Percentiles rank a stretch among this genome's conserved stretches.
Evolutionary conservation across 2,113 vertebrate genomes (phyloP).

Genomic region (Ptyas mucosa): DNA sequence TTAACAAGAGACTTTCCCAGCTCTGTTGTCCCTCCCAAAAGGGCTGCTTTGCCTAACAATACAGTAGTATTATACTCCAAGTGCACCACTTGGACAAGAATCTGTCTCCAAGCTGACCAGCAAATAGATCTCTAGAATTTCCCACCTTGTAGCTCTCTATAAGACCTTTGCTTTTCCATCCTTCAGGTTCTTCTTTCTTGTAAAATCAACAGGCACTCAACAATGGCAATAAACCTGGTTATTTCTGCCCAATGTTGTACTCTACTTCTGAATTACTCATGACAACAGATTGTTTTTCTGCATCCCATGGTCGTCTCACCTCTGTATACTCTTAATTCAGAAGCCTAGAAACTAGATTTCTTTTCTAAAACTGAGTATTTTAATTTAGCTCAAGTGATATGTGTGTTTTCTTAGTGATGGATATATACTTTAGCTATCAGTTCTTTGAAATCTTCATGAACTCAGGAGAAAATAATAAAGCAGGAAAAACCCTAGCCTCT

Average conservation of each 20-base stretch:
- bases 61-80: background rate
- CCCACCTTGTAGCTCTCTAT: background rate
- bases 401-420: background rate
- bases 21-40: background rate
- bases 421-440: background rate
- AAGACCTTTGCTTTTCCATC: background rate
- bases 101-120: background rate
- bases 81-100: background rate
- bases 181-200: background rate
- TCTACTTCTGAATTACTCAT: background rate
- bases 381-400: background rate
- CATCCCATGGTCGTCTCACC: background rate
- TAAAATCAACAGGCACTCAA: background rate
- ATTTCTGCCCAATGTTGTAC: background rate
- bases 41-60: background rate
- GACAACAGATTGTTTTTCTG: background rate
- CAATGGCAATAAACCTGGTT: background rate
- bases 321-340: background rate
- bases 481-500: background rate
- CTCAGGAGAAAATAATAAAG: background rate
- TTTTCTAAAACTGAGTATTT: background rate
- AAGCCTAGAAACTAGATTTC: background rate
- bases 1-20: background rate
- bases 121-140: background rate
- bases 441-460: background rate